Evolutionary conservation across 2,113 vertebrate species (phyloP).

Genomic region (Regulus satrapa): DNA sequence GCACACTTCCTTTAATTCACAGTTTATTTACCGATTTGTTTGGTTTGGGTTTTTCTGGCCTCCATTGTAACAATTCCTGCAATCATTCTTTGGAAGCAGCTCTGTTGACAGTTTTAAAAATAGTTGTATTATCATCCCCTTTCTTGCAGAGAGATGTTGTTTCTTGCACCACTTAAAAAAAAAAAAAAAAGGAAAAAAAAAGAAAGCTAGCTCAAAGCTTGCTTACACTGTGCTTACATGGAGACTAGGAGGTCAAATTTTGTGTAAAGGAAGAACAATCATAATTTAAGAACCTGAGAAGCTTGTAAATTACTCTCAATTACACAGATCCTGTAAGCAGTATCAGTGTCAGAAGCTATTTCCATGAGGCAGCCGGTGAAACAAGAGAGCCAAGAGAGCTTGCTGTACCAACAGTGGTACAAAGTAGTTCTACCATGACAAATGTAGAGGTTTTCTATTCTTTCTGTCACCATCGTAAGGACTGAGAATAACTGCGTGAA

Average conservation of each 20-base stretch:
- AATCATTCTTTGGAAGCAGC: not conserved
- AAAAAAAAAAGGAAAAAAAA: too few species aligned
- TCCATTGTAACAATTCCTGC: not conserved
- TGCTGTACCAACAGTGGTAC: not conserved
- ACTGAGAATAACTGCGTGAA: not conserved
- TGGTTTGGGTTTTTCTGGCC: not conserved
- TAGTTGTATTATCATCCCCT: not conserved
- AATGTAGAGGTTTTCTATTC: conserved; percentile 1
- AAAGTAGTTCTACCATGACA: not conserved
- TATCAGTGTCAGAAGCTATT: conserved; percentile 16
- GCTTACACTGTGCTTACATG: not conserved
- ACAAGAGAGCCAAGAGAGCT: conserved; percentile 26
- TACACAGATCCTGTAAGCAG: not conserved
- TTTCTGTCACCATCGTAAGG: not conserved
- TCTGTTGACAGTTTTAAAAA: not conserved
- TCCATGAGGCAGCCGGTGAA: conserved; percentile 1
- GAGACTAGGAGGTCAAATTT: not conserved
- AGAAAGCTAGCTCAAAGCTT: not conserved
- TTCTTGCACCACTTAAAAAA: not conserved
- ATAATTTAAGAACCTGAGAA: conserved; percentile 20
- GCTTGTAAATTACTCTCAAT: conserved; percentile 54
- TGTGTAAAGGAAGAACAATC: not conserved
- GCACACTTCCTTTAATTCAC: not conserved
- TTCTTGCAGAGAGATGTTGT: not conserved
- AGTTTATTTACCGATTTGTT: not conserved